Evolutionary conservation across 2,113 vertebrate genomes (phyloP), one percentile per base, ranked within the genome.

Genomic region (Rhinichthys klamathensis): DNA sequence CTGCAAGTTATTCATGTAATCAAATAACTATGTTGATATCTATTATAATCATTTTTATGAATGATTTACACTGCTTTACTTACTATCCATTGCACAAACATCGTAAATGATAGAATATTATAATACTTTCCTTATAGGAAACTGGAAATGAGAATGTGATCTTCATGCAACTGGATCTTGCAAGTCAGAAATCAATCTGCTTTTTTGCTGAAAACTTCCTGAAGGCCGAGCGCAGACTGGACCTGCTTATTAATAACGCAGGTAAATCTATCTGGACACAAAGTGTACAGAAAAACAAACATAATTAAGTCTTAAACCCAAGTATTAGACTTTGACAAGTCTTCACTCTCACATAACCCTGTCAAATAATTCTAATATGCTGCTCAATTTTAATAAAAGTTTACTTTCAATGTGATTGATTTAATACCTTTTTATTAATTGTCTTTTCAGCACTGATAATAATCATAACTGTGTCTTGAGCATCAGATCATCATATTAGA

Each of bases 81-180:
- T 51, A 15, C 46, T 51, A n/a, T 70, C 21, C 15, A 23, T 70
- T 77, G 30, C 2, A 38, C 49, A 77, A 54, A n/a, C 21, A 54
- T n/a, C 38, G 63, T 32, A 3, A 13, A 25, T 21, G 21, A 58
- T 78, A 21, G 1, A 44, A 80, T 4, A n/a, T 60, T 41, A 6
- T 1, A 18, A 49, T 23, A 44, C 49, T 65, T 54, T 65, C n/a
- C 13, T 54, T 1, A 11, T 9, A 82, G 80, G 67, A 72, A 82
- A 56, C 80, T 41, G 80, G 80, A 49, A 82, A 58, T 72, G 65
- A 82, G 2, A 30, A 18, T 15, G 49, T 82, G 27, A 18, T 72
- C 44, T 82, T 82, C 30, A 82, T 82, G 67, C 80, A 82, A 12
- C 49, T 82, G 25, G 67, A 82, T 58, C 80, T 82, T 27, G 65